Base-by-base conservation (phyloP, 2,113 vertebrate genomes). In the Cariama cristata region DNA sequence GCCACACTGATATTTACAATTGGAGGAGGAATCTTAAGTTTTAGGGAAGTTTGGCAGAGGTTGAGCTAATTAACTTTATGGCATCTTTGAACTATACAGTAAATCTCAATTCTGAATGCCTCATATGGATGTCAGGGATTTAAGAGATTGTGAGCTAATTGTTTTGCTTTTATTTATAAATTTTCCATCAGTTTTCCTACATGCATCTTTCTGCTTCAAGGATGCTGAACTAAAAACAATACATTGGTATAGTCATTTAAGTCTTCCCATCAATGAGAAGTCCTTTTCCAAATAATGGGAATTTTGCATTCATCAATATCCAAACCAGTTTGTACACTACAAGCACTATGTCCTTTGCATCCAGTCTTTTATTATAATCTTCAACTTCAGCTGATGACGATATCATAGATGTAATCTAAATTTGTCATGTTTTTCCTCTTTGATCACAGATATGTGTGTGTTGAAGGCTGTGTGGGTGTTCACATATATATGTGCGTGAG, bases 401-500 rank as follows among this genome's bases (percentile, higher is more conserved):
- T 77, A 88, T 14, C 32, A 59, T 2, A 74, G 13, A 47, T 33
- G 11, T 32, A 58, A 86, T 27, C 5, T 67, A 58, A 80, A 82
- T 88, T 90, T 14, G 40, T 72, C 11, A 45, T 20, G 12, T 14
- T 88, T 58, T 76, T 56, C 35, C 17, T 52, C 45, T 81, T 55
- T 60, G 13, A 50, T 55, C 19, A 80, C 58, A 84, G n/a, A 76
- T 6, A 40, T 2, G 3, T 71, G 11, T 47, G 16, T 58, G 33
- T 45, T 76, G 49, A 47, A 33, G 3, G 4, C 2, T 47, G 23
- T 9, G 8, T 30, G 15, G 22, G 52, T 45, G 18, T 22, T 44
- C 11, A 52, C 7, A 17, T n/a, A 20, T 5, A 12, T 8, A 12
- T 0, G 0, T n/a, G 12, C 22, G 21, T 47, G 17, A 67, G 18